Conservation (phyloP, 1,140 invertebrate species). For the Steinernema feltiae region DNA sequence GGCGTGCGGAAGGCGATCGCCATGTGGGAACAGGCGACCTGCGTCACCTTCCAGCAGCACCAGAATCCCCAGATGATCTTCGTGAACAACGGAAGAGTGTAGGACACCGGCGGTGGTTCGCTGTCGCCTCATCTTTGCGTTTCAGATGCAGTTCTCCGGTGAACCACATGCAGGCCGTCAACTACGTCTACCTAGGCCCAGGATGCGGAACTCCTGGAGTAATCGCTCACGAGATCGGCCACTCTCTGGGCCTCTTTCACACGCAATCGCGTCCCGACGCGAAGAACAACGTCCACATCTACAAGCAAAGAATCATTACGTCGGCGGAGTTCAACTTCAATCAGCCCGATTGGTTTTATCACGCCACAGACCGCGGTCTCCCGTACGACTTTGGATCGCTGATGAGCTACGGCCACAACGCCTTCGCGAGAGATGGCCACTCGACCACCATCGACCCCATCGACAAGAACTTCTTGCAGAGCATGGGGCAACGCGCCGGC, state of each 20-base stretch:
- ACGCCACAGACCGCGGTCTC: not conserved
- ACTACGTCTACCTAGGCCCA: not conserved
- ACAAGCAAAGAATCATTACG: not conserved
- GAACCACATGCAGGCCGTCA: not conserved
- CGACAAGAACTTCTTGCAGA: conserved; percentile 28
- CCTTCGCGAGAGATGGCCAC: not conserved
- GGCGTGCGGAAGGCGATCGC: not conserved
- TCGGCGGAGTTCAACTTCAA: not conserved
- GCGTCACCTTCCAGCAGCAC: not conserved
- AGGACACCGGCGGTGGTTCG: not conserved
- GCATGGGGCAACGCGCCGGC: conserved; percentile 52
- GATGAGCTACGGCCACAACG: conserved; percentile 32
- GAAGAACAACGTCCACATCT: conserved; percentile 45
- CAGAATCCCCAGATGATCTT: not conserved
- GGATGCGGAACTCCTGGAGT: not conserved
- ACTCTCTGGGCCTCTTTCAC: conserved; percentile 58
- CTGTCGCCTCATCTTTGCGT: not conserved
- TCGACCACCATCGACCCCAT: not conserved
- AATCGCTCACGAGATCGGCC: conserved; percentile 57
- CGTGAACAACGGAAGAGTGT: too few species aligned
- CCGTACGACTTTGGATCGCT: conserved; percentile 35
- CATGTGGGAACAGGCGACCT: not conserved
- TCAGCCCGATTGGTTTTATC: not conserved
- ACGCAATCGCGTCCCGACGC: conserved; percentile 57
- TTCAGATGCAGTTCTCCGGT: not conserved